These are phyloP conservation scores for Agriopis leucophaearia DNA, from an alignment of 2,888 invertebrate species.

Conservation along the genomic window DNA sequence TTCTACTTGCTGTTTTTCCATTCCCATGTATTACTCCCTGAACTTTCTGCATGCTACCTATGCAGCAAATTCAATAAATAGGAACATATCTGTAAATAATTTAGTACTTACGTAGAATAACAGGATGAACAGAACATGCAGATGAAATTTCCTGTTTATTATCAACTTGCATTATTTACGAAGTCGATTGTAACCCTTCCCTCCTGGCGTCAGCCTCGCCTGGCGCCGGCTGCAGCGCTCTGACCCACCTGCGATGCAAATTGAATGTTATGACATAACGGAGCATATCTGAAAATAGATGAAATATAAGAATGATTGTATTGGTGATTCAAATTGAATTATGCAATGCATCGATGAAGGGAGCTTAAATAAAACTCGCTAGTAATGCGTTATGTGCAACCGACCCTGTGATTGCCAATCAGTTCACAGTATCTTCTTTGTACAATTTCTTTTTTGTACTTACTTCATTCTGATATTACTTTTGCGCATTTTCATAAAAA, in stretches of 20 bases:
- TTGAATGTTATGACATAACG: constrained; percentile 16
- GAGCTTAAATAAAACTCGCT: constrained; percentile 5
- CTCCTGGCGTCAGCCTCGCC: not conserved
- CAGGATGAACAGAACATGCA: not conserved
- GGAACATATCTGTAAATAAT: no score
- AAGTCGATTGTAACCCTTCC: not conserved
- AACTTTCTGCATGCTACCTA: no score
- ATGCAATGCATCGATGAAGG: constrained; percentile 3
- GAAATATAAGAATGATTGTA: constrained; percentile 4
- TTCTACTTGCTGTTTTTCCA: no score
- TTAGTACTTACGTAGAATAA: no score
- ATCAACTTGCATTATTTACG: constrained; percentile 7
- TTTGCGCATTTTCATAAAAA: no score
- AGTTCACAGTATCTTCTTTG: no score
- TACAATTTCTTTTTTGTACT: no score
- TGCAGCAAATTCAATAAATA: no score
- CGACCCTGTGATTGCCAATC: not conserved
- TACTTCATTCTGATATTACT: no score
- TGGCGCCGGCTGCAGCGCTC: constrained; percentile 12
- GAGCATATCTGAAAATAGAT: constrained; percentile 9
- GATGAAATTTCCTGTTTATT: not conserved
- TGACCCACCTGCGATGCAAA: constrained; percentile 15
- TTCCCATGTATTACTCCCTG: no score
- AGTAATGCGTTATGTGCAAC: not conserved
- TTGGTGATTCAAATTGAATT: constrained; percentile 4